phyloP scores from a whole-genome alignment of 2,888 invertebrate species.

The Campopleginae sp. region DNA sequence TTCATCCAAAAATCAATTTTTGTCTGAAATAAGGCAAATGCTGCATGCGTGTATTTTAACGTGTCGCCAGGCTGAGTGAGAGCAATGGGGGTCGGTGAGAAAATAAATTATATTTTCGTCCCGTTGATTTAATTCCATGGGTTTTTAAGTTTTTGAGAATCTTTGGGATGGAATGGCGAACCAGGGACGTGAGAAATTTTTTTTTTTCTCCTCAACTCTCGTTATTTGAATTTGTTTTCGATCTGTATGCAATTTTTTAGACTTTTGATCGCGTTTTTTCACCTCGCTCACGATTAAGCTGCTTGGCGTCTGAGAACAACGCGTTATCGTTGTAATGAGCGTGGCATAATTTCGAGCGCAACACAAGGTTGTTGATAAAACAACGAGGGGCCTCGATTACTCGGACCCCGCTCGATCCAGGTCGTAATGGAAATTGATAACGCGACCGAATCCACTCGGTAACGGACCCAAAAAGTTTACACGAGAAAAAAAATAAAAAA shows the following conservation, averaged over 20 bases:
- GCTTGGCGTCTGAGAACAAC: not conserved
- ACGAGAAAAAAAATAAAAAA: not conserved
- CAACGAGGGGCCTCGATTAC: conserved; percentile 9
- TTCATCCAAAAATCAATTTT: no score
- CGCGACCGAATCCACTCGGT: not conserved
- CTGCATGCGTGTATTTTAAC: not conserved
- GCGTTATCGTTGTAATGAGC: not conserved
- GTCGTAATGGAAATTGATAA: conserved; percentile 3
- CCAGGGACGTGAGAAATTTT: not conserved
- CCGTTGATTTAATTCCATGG: not conserved
- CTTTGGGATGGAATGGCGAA: not conserved
- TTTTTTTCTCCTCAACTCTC: no score
- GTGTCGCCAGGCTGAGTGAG: not conserved
- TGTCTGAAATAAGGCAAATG: not conserved
- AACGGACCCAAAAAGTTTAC: not conserved
- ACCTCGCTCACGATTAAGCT: not conserved
- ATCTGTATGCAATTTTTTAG: not conserved
- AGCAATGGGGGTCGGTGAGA: not conserved
- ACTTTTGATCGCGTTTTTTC: not conserved
- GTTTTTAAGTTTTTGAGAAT: not conserved
- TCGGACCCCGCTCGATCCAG: conserved; percentile 10
- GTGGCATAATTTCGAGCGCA: not conserved
- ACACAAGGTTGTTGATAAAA: conserved; percentile 1
- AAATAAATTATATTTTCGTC: not conserved
- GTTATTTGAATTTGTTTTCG: not conserved